Evolutionary conservation across 1,140 invertebrate species (phyloP).

Genomic region (Drosophila ercepeae): DNA sequence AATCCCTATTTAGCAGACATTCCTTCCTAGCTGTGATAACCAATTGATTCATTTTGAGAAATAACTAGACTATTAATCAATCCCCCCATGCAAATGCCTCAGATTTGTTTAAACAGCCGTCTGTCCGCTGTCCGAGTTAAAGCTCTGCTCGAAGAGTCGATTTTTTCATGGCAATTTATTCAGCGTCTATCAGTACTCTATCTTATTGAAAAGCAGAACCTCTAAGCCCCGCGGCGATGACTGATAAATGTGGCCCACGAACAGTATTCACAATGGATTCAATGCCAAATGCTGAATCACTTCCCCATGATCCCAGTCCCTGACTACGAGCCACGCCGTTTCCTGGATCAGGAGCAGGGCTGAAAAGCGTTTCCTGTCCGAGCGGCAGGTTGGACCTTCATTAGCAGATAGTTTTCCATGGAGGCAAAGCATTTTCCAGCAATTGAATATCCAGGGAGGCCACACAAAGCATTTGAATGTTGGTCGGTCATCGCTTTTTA

Average conservation of each 20-base stretch:
- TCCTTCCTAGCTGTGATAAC: not conserved
- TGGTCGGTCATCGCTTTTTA: conserved; percentile 10
- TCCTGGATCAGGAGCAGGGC: conserved; percentile 31
- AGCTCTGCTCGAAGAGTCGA: not conserved
- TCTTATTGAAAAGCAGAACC: conserved; percentile 46
- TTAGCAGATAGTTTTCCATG: conserved; percentile 69
- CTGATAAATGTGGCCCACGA: conserved; percentile 59
- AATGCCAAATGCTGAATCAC: conserved; percentile 68
- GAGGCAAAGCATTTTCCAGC: conserved; percentile 64
- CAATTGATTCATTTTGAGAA: not conserved
- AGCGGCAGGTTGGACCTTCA: conserved; percentile 43
- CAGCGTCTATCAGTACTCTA: conserved; percentile 39
- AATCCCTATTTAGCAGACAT: not conserved
- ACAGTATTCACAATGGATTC: conserved; percentile 52
- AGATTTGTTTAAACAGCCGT: conserved; percentile 8
- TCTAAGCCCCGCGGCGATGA: conserved; percentile 32
- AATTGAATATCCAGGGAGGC: conserved; percentile 66
- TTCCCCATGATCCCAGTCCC: conserved; percentile 14
- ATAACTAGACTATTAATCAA: conserved; percentile 19
- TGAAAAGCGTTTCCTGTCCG: conserved; percentile 29
- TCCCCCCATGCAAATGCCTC: not conserved
- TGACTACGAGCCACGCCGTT: conserved; percentile 18
- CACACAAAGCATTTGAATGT: conserved; percentile 67
- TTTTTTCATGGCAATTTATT: conserved; percentile 29
- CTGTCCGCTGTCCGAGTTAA: not conserved